These are phyloP conservation scores for Agraylea sexmaculata DNA, from an alignment of 1,140 invertebrate species.

Conservation along the genomic window DNA sequence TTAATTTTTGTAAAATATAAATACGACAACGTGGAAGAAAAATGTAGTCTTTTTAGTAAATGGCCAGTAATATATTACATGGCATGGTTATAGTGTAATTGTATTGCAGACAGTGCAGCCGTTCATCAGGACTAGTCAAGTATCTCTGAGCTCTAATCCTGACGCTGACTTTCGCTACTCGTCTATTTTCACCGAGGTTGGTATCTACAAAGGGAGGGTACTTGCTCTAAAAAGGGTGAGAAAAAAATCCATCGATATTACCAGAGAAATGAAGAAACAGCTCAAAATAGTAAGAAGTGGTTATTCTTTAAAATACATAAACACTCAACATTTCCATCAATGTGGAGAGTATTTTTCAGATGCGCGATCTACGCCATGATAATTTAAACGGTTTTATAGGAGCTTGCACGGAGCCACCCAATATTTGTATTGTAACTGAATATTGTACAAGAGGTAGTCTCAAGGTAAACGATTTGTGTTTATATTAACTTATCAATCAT, in stretches of 20 bases:
- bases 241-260: conserved; percentile 82
- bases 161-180: conserved; percentile 77
- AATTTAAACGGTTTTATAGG: conserved; percentile 90
- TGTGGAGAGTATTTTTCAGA: too few species aligned
- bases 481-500: neutral
- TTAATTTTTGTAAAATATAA: too few species aligned
- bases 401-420: conserved; percentile 80
- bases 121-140: conserved; percentile 68
- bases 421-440: conserved; percentile 81
- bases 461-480: conserved; percentile 45
- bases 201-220: conserved; percentile 69
- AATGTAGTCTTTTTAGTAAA: too few species aligned
- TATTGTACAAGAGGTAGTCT: conserved; percentile 84
- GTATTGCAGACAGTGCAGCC: conserved; percentile 38
- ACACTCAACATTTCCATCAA: too few species aligned
- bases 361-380: conserved; percentile 80
- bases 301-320: too few species aligned
- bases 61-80: too few species aligned
- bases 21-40: too few species aligned
- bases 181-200: conserved; percentile 77
- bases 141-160: conserved; percentile 74
- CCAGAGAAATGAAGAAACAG: conserved; percentile 86
- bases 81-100: conserved; percentile 5
- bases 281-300: conserved; percentile 76
- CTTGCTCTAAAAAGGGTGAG: conserved; percentile 78